Percentiles rank a stretch among this genome's conserved stretches.
Evolutionary conservation across 53 echinoderm and acorn worm species (phyloP).

Genomic region (Holothuria scabra): DNA sequence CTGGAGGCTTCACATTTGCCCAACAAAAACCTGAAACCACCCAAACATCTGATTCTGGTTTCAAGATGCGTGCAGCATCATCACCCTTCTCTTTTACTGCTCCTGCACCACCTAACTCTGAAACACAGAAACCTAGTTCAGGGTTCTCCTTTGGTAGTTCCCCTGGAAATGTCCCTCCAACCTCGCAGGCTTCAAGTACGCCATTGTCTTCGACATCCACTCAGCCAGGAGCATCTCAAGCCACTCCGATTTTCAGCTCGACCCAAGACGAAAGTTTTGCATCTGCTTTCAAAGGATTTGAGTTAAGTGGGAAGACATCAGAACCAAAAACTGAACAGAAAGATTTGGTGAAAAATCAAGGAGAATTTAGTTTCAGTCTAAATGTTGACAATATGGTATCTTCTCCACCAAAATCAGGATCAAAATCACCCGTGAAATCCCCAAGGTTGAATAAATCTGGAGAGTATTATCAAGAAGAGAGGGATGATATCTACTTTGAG

Average conservation of each 20-base stretch:
- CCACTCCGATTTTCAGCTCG: background rate
- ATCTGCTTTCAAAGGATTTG: conserved; percentile 18
- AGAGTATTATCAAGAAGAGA: conserved; percentile 53
- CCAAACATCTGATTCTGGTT: background rate
- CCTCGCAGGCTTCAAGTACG: background rate
- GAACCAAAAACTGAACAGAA: background rate
- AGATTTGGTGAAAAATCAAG: conserved; percentile 61
- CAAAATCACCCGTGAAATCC: conserved; percentile 53
- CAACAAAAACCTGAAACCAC: background rate
- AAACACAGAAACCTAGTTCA: background rate
- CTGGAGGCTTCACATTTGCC: background rate
- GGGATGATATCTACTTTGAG: conserved; percentile 92
- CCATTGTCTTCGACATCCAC: background rate
- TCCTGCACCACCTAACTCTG: background rate
- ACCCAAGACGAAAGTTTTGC: background rate
- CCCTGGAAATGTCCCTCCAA: no score
- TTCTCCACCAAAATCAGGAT: conserved; percentile 43
- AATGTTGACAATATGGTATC: conserved; percentile 52
- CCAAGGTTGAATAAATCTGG: conserved; percentile 66
- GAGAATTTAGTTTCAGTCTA: conserved; percentile 62
- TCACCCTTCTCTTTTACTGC: background rate
- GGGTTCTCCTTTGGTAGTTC: no score
- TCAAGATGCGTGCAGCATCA: background rate
- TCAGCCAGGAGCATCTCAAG: background rate
- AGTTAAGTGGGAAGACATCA: conserved; percentile 15